Base-by-base conservation (phyloP, 53 echinoderm and acorn worm genomes). In the Zoroaster sp. region DNA sequence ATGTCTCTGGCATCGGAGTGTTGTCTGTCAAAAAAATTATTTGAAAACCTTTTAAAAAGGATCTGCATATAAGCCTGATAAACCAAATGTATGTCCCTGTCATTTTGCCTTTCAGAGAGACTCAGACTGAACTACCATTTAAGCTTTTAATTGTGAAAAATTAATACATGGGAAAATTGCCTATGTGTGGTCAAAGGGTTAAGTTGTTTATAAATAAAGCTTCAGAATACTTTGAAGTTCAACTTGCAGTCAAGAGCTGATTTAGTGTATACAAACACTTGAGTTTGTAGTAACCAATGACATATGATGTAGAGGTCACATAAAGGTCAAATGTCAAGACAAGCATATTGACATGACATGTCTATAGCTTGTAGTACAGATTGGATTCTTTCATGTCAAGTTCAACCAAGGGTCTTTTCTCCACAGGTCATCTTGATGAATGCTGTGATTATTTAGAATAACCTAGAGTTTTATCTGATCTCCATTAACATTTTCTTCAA, bases 151-250 rank as follows among this genome's bases (percentile, higher is more conserved):
- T 10, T 59, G 28, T 59, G 63, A 59, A 59, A 59, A 28, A 59
- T 59, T 7, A 25, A 8, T 30, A 0, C 33, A 76, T 3, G 75
- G 18, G 75, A 55, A 78, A 54, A 34, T 51, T 34, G 35, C 25
- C 35, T 3, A 23, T 21, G 12, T 36, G 17, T 18, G 73, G 17
- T 38, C 38, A 78, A 78, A 34, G 37, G 37, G 78, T 78, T 78
- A 78, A 78, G 78, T 55, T 78, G 78, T 55, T 76, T 23, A 75
- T 34, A 47, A 75, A 45, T 45, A 47, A 10, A 76, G 15, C 34
- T 30, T 30, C 76, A 31, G 25, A 25, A 76, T 9, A 32, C 31
- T 32, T 76, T 41, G 28, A 23, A 49, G 33, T 69, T 34, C 9
- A 69, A 33, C 33, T 69, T 14, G 33, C 46, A 52, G 49, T 15